Evolutionary conservation across 2,888 invertebrate genomes (phyloP).

Genomic region (Temnothorax ravouxi): DNA sequence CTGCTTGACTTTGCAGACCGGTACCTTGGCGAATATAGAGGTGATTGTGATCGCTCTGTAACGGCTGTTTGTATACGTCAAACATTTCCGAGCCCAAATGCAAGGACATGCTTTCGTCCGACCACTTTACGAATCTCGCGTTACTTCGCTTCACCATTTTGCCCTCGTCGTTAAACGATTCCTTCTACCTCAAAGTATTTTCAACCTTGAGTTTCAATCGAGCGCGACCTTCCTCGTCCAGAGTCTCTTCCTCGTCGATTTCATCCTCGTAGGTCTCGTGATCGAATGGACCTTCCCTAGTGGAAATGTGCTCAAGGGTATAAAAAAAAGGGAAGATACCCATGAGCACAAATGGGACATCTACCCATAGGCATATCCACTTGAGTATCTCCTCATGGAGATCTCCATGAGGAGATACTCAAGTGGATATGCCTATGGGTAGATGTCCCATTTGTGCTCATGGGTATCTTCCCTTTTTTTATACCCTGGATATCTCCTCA

Average conservation of each 20-base stretch:
- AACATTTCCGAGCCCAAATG: conserved; percentile 99
- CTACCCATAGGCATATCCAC: no score
- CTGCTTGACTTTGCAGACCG: conserved; percentile 98
- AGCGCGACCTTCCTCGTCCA: conserved; percentile 99
- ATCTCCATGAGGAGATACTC: no score
- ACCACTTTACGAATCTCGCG: conserved; percentile 98
- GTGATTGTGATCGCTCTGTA: conserved; percentile 98
- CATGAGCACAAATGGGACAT: no score
- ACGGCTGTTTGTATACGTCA: conserved; percentile 97
- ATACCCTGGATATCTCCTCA: no score
- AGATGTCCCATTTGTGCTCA: no score
- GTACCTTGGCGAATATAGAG: conserved; percentile 99
- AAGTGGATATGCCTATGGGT: no score
- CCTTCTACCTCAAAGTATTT: conserved; percentile 98
- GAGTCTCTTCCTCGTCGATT: conserved; percentile 98
- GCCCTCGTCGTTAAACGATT: conserved; percentile 93
- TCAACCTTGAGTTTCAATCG: conserved; percentile 97
- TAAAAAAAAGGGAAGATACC: no score
- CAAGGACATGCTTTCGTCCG: conserved; percentile 98
- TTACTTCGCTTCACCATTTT: conserved; percentile 96
- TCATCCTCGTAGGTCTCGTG: conserved; percentile 98
- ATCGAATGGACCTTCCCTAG: no score
- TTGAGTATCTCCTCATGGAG: no score
- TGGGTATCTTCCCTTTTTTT: no score
- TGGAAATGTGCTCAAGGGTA: no score